Conservation (phyloP, 2,113 vertebrate genomes). For the Apistogramma diplotaenia region DNA sequence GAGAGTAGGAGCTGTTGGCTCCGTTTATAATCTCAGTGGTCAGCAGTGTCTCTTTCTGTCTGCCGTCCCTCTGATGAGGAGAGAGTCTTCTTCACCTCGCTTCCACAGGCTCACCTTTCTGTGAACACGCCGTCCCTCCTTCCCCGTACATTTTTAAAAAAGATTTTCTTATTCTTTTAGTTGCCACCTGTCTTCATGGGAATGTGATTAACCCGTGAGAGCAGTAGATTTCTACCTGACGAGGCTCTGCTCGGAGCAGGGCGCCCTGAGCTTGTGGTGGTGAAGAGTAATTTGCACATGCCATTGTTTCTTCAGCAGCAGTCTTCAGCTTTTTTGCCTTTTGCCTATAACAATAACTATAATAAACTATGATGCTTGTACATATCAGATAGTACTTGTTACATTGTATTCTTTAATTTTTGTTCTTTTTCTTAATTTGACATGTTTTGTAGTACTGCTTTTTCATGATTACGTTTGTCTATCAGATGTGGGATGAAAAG, state of each 20-base stretch:
- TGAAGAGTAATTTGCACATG: conserved; percentile 74
- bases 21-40: conserved; percentile 42
- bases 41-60: conserved; percentile 49
- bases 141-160: not conserved
- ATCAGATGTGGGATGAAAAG: conserved; percentile 69
- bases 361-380: conserved; percentile 73
- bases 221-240: conserved; percentile 2
- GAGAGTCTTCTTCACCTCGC: conserved; percentile 38
- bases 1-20: conserved; percentile 51
- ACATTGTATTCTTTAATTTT: conserved; percentile 62
- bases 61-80: conserved; percentile 14
- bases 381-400: conserved; percentile 76
- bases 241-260: conserved; percentile 1
- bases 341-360: conserved; percentile 69
- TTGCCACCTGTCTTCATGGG: conserved; percentile 24
- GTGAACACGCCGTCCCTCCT: not conserved
- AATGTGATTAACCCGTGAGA: conserved; percentile 7
- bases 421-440: conserved; percentile 66
- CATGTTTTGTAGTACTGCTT: conserved; percentile 79
- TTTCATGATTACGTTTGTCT: conserved; percentile 78
- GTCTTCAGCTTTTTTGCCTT: conserved; percentile 70
- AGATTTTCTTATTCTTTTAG: not conserved
- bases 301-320: conserved; percentile 70
- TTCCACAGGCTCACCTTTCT: conserved; percentile 54
- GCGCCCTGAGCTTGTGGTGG: conserved; percentile 57